Evolutionary conservation across 2,797 vertebrate genomes (phyloP).

Genomic region (Chrysocyon brachyurus): DNA sequence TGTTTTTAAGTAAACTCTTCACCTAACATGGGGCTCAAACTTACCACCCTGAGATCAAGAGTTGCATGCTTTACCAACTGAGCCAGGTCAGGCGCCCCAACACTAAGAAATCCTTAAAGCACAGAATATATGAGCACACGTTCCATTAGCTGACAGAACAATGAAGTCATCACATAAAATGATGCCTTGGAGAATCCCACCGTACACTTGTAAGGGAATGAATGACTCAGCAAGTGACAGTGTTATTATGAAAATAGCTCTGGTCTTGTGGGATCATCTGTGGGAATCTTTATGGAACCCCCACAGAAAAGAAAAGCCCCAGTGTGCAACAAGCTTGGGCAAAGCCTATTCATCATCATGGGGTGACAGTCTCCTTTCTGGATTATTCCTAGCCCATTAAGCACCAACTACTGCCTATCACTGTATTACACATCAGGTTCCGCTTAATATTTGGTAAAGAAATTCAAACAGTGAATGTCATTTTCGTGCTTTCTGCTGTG

Average conservation of each 20-base stretch:
- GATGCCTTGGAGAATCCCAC: not conserved
- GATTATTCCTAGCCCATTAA: not conserved
- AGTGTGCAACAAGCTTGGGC: not conserved
- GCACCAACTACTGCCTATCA: not conserved
- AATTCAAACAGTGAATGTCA: not conserved
- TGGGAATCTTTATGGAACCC: not conserved
- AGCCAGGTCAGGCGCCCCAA: not conserved
- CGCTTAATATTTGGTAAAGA: conserved; percentile 9
- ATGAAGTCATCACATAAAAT: not conserved
- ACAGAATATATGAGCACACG: not conserved
- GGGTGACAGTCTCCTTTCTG: not conserved
- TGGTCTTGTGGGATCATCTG: not conserved
- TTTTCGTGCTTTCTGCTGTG: conserved; percentile 25
- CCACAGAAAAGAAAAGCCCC: not conserved
- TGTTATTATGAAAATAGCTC: not conserved
- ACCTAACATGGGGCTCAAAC: not conserved
- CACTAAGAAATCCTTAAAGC: conserved; percentile 9
- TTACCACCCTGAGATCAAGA: not conserved
- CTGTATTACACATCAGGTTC: not conserved
- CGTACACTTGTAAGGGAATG: not conserved
- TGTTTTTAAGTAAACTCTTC: not conserved
- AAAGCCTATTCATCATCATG: not conserved
- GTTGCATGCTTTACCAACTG: no score
- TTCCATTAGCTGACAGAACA: not conserved
- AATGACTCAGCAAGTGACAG: not conserved